A percentile compares a stretch with the other conserved stretches of the same genome.
These are phyloP conservation scores for Caenorhabditis imperialis DNA, from an alignment of 2,888 invertebrate genomes.

Conservation along the genomic window DNA sequence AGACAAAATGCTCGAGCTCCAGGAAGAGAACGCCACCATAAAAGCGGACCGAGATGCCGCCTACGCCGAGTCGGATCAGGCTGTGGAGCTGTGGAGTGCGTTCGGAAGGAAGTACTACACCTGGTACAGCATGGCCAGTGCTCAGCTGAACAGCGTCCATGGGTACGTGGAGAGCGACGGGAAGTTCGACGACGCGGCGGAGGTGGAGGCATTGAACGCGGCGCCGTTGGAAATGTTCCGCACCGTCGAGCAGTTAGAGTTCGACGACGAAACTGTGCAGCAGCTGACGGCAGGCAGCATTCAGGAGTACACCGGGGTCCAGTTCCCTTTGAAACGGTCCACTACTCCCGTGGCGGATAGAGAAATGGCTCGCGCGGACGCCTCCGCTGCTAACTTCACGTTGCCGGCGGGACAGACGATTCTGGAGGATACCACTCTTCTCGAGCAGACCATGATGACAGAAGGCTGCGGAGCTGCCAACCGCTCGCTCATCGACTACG, in stretches of 20 bases:
- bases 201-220: slow-evolving; percentile 19
- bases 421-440: slow-evolving; percentile 19
- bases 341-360: background rate
- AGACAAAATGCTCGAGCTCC: slow-evolving; percentile 8
- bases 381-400: slow-evolving; percentile 19
- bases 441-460: slow-evolving; percentile 43
- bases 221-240: slow-evolving; percentile 5
- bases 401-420: slow-evolving; percentile 17
- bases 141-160: slow-evolving; percentile 40
- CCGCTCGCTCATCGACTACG: slow-evolving; percentile 39
- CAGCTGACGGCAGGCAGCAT: slow-evolving; percentile 22
- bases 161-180: slow-evolving; percentile 15
- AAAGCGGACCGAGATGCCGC: background rate
- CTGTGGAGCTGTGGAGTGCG: slow-evolving; percentile 23
- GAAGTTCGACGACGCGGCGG: slow-evolving; percentile 28
- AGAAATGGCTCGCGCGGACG: slow-evolving; percentile 10
- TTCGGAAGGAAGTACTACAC: slow-evolving; percentile 53
- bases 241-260: slow-evolving; percentile 8
- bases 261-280: slow-evolving; percentile 22
- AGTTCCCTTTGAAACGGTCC: slow-evolving; percentile 6
- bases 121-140: slow-evolving; percentile 49
- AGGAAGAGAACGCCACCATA: slow-evolving; percentile 10
- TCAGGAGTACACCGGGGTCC: slow-evolving; percentile 26
- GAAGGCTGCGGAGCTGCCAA: slow-evolving; percentile 36
- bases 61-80: slow-evolving; percentile 5